A percentile compares a stretch with the other conserved stretches of the same genome.
Evolutionary conservation across 2,113 vertebrate species (phyloP).

Genomic region (Odontesthes bonariensis): DNA sequence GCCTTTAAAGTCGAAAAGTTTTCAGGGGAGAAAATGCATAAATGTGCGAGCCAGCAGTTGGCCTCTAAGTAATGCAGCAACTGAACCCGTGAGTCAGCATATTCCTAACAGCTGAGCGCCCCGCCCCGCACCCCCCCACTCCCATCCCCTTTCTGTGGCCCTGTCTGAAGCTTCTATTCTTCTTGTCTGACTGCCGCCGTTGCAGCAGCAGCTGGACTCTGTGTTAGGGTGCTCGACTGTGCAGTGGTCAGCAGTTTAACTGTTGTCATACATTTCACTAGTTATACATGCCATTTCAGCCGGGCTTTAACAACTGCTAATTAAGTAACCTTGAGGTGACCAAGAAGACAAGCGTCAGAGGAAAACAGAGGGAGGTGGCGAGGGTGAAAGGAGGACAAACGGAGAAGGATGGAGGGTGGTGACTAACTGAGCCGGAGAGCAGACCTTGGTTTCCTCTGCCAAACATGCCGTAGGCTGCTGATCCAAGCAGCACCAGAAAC

Average conservation of each 20-base stretch:
- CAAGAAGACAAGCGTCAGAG: slow-evolving; percentile 24
- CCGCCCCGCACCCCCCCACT: no score
- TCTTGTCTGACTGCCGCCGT: no score
- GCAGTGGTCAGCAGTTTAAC: slow-evolving; percentile 62
- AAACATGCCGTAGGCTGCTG: slow-evolving; percentile 38
- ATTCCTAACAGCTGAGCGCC: slow-evolving; percentile 6
- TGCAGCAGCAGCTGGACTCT: slow-evolving; percentile 36
- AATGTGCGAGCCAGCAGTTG: slow-evolving; percentile 4
- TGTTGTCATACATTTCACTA: slow-evolving; percentile 42
- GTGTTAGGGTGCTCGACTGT: slow-evolving; percentile 26
- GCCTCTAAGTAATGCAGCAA: slow-evolving; percentile 3
- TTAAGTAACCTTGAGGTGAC: slow-evolving; percentile 40
- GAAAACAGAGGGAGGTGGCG: neutral
- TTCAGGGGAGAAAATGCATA: neutral
- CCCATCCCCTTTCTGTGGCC: no score
- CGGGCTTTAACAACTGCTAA: slow-evolving; percentile 43
- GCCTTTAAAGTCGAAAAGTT: neutral
- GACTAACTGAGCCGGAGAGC: neutral
- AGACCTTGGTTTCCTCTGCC: slow-evolving; percentile 22
- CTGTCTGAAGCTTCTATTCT: no score
- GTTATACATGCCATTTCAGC: slow-evolving; percentile 35
- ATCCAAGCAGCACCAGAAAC: slow-evolving; percentile 18
- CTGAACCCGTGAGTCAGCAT: slow-evolving; percentile 55
- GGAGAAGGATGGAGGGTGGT: neutral
- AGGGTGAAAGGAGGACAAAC: neutral